phyloP scores from a whole-genome alignment of 2,888 invertebrate genomes.

The Maniola hyperantus region DNA sequence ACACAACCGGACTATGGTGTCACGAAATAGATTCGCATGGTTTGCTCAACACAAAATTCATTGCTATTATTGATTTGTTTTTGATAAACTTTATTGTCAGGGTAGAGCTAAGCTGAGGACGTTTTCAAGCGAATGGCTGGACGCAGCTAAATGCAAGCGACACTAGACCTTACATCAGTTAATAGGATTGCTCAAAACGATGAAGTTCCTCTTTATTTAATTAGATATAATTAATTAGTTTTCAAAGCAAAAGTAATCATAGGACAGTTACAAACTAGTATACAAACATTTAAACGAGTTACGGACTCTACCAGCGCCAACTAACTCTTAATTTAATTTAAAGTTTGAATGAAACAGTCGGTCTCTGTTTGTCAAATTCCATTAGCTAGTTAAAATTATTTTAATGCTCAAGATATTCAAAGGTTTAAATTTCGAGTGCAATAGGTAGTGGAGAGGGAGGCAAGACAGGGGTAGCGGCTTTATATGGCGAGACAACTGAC shows the following conservation, averaged over 20 bases:
- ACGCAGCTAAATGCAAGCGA: too few species aligned
- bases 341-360: conserved; percentile 10
- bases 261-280: background rate
- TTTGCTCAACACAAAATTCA: background rate
- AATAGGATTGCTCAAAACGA: too few species aligned
- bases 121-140: too few species aligned
- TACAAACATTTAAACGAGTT: conserved; percentile 6
- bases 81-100: too few species aligned
- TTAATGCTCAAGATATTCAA: background rate
- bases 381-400: background rate
- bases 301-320: background rate
- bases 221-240: background rate
- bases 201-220: background rate
- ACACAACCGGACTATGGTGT: conserved; percentile 14
- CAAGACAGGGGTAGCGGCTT: too few species aligned
- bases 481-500: too few species aligned
- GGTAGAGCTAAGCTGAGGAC: too few species aligned
- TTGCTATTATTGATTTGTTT: background rate
- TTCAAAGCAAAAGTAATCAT: background rate
- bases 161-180: too few species aligned
- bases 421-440: background rate
- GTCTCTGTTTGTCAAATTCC: conserved; percentile 4
- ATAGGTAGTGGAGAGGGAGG: too few species aligned
- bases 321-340: conserved; percentile 13
- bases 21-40: background rate